These are phyloP conservation scores for Bemisia tabaci DNA, from an alignment of 1,140 invertebrate species.

Conservation along the genomic window DNA sequence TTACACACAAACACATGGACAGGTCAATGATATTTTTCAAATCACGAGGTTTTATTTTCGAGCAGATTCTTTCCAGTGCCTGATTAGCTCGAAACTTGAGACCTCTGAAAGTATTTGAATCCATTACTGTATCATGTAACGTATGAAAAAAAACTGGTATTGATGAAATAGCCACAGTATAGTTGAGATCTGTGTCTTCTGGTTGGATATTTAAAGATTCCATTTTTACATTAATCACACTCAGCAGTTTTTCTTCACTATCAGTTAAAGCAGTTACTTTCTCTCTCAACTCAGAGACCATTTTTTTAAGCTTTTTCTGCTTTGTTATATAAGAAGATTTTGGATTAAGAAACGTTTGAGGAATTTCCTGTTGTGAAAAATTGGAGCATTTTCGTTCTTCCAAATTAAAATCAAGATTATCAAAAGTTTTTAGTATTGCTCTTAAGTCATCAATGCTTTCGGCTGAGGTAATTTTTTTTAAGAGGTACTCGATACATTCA, in stretches of 20 bases:
- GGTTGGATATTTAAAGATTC: not conserved
- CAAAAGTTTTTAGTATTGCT: not conserved
- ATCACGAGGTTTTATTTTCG: not conserved
- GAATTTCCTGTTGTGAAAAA: too few species aligned
- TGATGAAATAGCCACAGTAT: not conserved
- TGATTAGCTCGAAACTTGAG: not conserved
- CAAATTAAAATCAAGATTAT: not conserved
- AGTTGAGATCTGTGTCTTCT: not conserved
- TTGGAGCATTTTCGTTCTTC: too few species aligned
- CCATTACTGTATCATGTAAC: not conserved
- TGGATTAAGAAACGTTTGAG: too few species aligned
- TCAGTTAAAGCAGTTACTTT: not conserved
- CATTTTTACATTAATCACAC: not conserved
- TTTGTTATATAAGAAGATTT: too few species aligned
- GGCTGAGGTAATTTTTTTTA: not conserved
- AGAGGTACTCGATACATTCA: not conserved
- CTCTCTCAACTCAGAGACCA: not conserved
- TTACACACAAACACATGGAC: not conserved
- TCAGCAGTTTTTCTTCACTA: not conserved
- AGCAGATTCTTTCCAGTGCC: not conserved
- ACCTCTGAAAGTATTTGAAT: not conserved
- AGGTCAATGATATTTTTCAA: constrained; percentile 1
- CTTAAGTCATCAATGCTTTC: not conserved
- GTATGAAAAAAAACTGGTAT: not conserved
- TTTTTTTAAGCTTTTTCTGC: not conserved